Conservation (phyloP, 2,113 vertebrate genomes). For the Catharus minimus region DNA sequence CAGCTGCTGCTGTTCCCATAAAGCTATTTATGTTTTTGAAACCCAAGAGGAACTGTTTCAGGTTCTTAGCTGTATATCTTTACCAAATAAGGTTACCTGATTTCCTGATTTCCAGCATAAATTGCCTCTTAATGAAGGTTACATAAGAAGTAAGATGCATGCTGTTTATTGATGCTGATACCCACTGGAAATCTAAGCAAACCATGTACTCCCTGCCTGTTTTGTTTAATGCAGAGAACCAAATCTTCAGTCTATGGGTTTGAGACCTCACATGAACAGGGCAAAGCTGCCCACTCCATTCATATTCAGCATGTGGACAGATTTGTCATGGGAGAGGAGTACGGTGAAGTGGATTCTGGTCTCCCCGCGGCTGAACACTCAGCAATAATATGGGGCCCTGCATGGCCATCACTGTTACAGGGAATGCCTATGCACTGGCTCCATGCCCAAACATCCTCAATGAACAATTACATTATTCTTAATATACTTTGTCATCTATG, state of each 20-base stretch:
- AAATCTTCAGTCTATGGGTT: background rate
- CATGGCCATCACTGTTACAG: rapidly evolving
- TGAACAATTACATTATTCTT: background rate
- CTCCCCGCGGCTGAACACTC: background rate
- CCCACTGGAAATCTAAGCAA: rapidly evolving
- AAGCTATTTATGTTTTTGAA: background rate
- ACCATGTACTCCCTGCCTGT: rapidly evolving
- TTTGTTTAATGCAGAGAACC: background rate
- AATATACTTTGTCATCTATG: background rate
- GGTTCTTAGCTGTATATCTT: background rate
- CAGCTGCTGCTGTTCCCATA: background rate
- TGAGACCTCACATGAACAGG: rapidly evolving
- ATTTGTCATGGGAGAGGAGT: background rate
- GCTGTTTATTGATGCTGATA: background rate
- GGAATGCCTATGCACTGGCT: background rate
- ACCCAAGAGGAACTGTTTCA: background rate
- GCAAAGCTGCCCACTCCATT: background rate
- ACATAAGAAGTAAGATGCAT: background rate
- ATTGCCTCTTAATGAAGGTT: background rate
- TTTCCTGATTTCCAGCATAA: background rate
- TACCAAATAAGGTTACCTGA: background rate
- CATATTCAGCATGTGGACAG: rapidly evolving
- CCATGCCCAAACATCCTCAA: background rate
- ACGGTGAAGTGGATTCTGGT: too few species aligned
- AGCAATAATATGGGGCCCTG: background rate